phyloP scores from a whole-genome alignment of 2,113 vertebrate genomes.

The Chroicocephalus ridibundus region DNA sequence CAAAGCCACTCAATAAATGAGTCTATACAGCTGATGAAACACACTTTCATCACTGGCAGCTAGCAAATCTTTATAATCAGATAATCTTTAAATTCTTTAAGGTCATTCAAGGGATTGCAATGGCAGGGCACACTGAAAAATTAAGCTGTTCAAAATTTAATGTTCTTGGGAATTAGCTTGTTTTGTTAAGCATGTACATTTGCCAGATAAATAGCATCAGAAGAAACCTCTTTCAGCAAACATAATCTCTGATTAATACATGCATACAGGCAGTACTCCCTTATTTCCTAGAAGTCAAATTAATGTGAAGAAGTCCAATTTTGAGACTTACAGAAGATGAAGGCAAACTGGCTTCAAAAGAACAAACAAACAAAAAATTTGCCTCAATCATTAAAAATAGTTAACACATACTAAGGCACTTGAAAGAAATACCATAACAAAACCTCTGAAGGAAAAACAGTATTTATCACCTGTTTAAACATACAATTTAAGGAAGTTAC shows the following conservation, averaged over 20 bases:
- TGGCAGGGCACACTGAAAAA: neutral
- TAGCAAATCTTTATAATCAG: constrained; percentile 19
- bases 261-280: neutral
- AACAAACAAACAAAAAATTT: neutral
- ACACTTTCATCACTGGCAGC: neutral
- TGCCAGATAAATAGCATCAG: neutral
- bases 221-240: neutral
- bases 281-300: neutral
- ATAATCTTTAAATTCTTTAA: constrained; percentile 35
- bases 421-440: neutral
- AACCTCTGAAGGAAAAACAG: neutral
- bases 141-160: neutral
- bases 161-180: neutral
- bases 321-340: neutral
- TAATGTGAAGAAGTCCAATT: neutral
- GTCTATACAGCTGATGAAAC: constrained; percentile 14
- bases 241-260: neutral
- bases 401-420: neutral
- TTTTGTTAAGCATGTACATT: neutral
- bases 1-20: constrained; percentile 39
- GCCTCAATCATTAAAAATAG: neutral
- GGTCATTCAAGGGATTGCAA: neutral
- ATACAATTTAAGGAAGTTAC: neutral
- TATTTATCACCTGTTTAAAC: neutral
- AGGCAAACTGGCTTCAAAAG: neutral